Conservation (phyloP, 2,113 vertebrate species). For the Saguinus midas region DNA sequence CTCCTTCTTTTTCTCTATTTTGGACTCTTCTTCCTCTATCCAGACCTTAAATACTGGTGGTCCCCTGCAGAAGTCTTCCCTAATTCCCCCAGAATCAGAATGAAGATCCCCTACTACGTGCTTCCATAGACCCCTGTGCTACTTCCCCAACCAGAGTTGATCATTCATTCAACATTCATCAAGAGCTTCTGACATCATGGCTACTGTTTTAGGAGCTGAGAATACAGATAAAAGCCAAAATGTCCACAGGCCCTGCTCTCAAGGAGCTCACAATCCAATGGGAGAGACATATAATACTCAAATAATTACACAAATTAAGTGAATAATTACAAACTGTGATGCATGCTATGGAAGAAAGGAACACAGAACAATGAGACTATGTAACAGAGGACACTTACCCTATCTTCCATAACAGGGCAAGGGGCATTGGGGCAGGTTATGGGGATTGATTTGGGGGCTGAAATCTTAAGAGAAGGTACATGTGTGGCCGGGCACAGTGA, state of each 20-base stretch:
- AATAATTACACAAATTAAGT: constrained; percentile 27
- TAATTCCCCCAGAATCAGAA: background rate
- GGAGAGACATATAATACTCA: background rate
- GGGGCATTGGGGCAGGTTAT: background rate
- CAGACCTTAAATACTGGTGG: background rate
- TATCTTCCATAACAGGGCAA: background rate
- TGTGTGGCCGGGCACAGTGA: background rate
- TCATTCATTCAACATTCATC: background rate
- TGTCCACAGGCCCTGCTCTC: background rate
- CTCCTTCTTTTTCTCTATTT: constrained; percentile 19
- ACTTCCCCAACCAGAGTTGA: background rate
- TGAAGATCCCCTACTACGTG: background rate
- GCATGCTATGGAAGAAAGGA: background rate
- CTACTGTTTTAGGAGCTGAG: constrained; percentile 4
- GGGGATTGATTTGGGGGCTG: background rate
- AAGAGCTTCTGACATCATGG: background rate
- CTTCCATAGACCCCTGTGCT: background rate
- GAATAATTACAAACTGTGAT: background rate
- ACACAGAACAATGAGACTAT: background rate
- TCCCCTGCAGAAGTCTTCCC: background rate
- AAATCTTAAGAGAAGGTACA: constrained; percentile 2
- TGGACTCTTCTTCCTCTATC: constrained; percentile 31
- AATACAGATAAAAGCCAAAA: background rate
- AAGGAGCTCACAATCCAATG: background rate
- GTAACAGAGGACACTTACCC: background rate